Evolutionary conservation across 2,888 invertebrate species (phyloP), one percentile per base, ranked within the genome.

Genomic region (Lasioglossum oenotherae): DNA sequence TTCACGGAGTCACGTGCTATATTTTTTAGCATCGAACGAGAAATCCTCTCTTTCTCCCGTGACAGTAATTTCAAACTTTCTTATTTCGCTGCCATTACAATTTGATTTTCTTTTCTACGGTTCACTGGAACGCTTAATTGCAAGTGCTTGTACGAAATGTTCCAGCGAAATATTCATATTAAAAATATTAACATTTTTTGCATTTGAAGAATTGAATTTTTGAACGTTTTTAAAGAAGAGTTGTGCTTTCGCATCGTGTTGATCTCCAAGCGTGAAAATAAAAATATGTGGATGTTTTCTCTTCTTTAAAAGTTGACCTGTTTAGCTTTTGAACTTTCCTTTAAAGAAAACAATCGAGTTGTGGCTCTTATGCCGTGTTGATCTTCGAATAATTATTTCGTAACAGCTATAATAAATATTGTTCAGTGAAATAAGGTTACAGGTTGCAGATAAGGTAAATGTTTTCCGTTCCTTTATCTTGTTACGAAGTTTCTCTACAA

Each of bases 21-120:
- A 80, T 76, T 71, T 78, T 64, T 72, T 35, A 74, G 16, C 53
- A 14, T 38, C 67, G 14, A 16, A 2, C 53, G n/a, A 69, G 27
- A 31, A 64, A 64, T 31, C 6, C 64, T 64, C 60, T 16, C 14
- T 31, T 5, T 4, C 1, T 5, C 60, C 23, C 53, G 10, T 10
- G 60, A 27, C 27, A 5, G 27, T 14, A 14, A 27, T 31, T 60
- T 60, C 27, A 60, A 27, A 14, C 27, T 60, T 27, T 14, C 4
- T 31, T 27, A 3, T 14, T 4, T 60, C 27, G 0, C 60, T 31
- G 27, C 14, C 16, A 14, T 4, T 14, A 14, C 27, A 27, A 60
- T 16, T 60, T 60, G 5, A 31, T 60, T 60, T 27, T 27, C n/a
- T 27, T 10, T 27, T 35, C 1, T 12, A 14, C 6, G 0, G 16